These are phyloP conservation scores for Monodelphis domestica DNA, from an alignment of 2,797 vertebrate species.

Conservation along the genomic window DNA sequence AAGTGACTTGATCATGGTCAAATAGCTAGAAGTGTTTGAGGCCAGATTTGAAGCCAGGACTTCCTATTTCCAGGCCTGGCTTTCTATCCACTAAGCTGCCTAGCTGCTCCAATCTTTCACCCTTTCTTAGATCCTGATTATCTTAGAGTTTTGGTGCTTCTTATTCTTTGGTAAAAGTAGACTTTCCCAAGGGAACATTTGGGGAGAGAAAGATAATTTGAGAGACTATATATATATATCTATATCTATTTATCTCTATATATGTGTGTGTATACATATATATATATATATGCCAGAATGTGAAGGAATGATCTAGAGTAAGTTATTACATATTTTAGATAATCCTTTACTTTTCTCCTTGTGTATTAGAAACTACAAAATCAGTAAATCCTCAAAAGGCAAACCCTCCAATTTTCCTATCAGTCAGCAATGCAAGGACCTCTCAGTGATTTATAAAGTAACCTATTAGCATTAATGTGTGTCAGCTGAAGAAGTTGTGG, in stretches of 20 bases:
- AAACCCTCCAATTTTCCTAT: neutral
- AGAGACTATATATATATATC: too few species aligned
- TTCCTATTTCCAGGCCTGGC: too few species aligned
- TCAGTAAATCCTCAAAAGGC: neutral
- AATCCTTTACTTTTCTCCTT: neutral
- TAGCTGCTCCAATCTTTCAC: too few species aligned
- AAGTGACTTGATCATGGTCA: too few species aligned
- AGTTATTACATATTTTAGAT: neutral
- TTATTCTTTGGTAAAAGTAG: neutral
- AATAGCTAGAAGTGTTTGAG: too few species aligned
- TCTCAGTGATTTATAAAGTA: neutral
- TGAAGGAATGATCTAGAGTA: neutral
- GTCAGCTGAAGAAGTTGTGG: neutral
- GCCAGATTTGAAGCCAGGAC: too few species aligned
- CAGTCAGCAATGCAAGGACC: neutral
- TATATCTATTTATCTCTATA: too few species aligned
- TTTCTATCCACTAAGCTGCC: too few species aligned
- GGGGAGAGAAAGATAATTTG: neutral
- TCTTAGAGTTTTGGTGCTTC: neutral
- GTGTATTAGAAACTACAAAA: neutral
- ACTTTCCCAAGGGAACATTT: neutral
- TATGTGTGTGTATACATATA: too few species aligned
- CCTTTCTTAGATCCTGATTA: too few species aligned
- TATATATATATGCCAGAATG: too few species aligned
- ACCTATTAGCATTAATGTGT: neutral